Evolutionary conservation across 2,797 vertebrate species (phyloP).

Genomic region (Myotis findleyi): DNA sequence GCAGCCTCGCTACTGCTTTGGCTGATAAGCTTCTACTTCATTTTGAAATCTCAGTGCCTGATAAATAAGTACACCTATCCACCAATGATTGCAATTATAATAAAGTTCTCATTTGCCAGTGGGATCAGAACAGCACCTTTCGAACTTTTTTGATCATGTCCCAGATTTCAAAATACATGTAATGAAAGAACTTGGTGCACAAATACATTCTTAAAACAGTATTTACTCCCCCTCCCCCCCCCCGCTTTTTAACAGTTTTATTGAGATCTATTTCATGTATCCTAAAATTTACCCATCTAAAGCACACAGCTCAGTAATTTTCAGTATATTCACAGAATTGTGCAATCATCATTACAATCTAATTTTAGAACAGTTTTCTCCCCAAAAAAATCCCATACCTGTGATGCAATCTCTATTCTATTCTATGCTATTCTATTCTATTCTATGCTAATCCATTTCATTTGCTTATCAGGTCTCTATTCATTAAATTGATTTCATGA

Average conservation of each 20-base stretch:
- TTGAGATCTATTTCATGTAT: not conserved
- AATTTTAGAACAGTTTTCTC: not conserved
- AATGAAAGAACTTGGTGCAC: not conserved
- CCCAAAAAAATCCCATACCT: not conserved
- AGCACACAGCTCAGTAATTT: not conserved
- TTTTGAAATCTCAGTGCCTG: not conserved
- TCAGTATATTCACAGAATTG: not conserved
- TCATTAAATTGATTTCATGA: not conserved
- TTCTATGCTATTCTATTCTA: not conserved
- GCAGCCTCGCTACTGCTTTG: not conserved
- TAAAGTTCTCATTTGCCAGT: not conserved
- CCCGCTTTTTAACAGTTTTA: not conserved
- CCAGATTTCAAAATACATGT: not conserved
- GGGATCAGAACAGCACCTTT: not conserved
- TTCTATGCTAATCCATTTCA: not conserved
- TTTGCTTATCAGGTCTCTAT: not conserved
- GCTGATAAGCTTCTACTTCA: not conserved
- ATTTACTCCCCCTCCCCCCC: not conserved
- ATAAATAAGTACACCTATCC: not conserved
- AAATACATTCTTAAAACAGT: not conserved
- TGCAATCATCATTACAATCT: not conserved
- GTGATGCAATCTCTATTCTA: not conserved
- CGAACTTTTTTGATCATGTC: not conserved
- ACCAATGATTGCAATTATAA: not conserved
- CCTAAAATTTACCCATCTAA: not conserved